These are phyloP conservation scores for Craniophora ligustri DNA, from an alignment of 2,888 invertebrate genomes.

Conservation along the genomic window DNA sequence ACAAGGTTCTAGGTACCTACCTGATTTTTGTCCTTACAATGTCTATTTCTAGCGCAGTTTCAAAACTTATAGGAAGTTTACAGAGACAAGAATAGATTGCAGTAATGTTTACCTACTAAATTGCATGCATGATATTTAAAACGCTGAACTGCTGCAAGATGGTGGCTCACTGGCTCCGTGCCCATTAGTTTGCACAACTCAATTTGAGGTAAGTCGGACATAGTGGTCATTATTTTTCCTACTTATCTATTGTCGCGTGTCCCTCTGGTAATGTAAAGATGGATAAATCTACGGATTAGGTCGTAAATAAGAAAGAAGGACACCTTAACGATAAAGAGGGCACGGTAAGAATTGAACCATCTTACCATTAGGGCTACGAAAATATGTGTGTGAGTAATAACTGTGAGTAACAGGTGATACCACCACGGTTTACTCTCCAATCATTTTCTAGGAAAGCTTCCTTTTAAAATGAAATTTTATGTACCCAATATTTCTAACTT, in stretches of 20 bases:
- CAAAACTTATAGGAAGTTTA: constrained; percentile 21
- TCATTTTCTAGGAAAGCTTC: too few relatives aligned
- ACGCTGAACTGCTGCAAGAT: constrained; percentile 56
- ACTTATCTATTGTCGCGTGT: constrained; percentile 14
- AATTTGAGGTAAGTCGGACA: constrained; percentile 38
- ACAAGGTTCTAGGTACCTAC: too few relatives aligned
- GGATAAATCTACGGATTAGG: not conserved
- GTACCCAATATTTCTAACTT: too few relatives aligned
- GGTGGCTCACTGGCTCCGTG: constrained; percentile 59
- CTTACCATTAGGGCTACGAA: too few relatives aligned
- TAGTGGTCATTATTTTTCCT: constrained; percentile 14
- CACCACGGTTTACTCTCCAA: too few relatives aligned
- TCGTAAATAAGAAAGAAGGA: not conserved
- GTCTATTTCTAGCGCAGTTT: constrained; percentile 3
- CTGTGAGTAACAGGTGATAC: too few relatives aligned
- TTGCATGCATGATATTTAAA: constrained; percentile 48
- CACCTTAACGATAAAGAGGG: not conserved
- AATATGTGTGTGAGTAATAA: too few relatives aligned
- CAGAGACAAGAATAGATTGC: constrained; percentile 31
- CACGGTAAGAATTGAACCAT: too few relatives aligned
- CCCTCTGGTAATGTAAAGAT: not conserved
- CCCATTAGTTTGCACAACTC: constrained; percentile 59
- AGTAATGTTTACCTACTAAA: constrained; percentile 38
- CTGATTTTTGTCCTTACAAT: not conserved
- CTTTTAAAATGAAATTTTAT: too few relatives aligned